Evolutionary conservation across 2,113 vertebrate genomes (phyloP).

Genomic region (Cyanistes caeruleus): DNA sequence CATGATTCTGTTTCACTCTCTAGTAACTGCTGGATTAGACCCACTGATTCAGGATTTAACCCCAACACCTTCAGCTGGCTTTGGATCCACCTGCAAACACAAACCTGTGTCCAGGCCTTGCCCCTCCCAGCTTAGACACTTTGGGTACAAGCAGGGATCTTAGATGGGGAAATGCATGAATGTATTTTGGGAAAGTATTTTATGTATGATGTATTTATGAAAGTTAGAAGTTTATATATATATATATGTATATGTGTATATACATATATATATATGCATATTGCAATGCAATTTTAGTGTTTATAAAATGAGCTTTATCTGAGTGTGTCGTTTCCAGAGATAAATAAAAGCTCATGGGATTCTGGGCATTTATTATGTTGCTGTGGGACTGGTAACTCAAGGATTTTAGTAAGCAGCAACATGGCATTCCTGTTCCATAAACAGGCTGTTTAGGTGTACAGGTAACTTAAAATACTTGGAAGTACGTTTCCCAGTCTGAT

Average conservation of each 20-base stretch:
- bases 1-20: neutral
- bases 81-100: neutral
- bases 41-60: neutral
- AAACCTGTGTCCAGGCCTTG: neutral
- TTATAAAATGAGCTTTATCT: constrained; percentile 16
- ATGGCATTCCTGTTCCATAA: neutral
- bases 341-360: neutral
- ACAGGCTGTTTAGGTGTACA: neutral
- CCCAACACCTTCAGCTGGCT: neutral
- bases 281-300: constrained; percentile 3
- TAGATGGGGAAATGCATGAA: constrained; percentile 8
- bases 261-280: neutral
- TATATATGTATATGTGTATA: neutral
- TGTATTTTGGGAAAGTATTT: constrained; percentile 37
- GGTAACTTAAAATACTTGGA: neutral
- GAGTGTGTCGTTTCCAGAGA: neutral
- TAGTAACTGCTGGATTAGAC: neutral
- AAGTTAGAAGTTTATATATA: neutral
- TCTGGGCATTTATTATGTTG: neutral
- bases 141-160: neutral
- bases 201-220: constrained; percentile 39
- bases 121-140: neutral
- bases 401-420: neutral
- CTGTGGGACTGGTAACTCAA: neutral
- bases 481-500: neutral